Conservation (phyloP, 92 coral and sea anemone species). For the Heteractis magnifica region DNA sequence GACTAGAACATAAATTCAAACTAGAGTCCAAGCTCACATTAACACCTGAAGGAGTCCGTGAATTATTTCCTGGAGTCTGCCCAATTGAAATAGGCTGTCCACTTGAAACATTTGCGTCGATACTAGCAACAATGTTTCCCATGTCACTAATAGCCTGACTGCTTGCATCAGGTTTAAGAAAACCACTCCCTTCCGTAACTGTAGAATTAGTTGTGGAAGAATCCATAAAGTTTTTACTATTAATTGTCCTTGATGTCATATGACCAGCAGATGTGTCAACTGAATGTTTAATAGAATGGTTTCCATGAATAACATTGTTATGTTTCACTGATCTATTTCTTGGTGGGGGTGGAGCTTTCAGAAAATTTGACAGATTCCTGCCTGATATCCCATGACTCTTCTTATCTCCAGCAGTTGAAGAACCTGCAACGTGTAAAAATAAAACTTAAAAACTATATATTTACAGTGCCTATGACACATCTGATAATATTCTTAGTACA, state of each 20-base stretch:
- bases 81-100: conserved; percentile 63
- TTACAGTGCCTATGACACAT: too few species aligned
- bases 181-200: conserved; percentile 38
- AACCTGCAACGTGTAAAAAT: conserved; percentile 38
- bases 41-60: conserved; percentile 32
- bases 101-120: conserved; percentile 73
- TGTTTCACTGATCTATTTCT: conserved; percentile 74
- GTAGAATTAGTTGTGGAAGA: conserved; percentile 41
- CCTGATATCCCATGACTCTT: conserved; percentile 56
- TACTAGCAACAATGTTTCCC: conserved; percentile 86
- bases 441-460: neutral
- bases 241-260: conserved; percentile 32
- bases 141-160: conserved; percentile 90
- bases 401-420: conserved; percentile 59
- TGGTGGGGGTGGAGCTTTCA: conserved; percentile 91
- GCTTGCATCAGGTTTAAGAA: conserved; percentile 79
- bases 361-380: conserved; percentile 68
- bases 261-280: conserved; percentile 31
- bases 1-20: conserved; percentile 63
- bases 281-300: conserved; percentile 15
- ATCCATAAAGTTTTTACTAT: conserved; percentile 64
- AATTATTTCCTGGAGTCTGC: conserved; percentile 39
- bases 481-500: too few species aligned
- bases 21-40: conserved; percentile 71
- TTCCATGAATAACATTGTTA: conserved; percentile 50